phyloP scores from a whole-genome alignment of 1,140 invertebrate species.

The Lucilia cuprina region DNA sequence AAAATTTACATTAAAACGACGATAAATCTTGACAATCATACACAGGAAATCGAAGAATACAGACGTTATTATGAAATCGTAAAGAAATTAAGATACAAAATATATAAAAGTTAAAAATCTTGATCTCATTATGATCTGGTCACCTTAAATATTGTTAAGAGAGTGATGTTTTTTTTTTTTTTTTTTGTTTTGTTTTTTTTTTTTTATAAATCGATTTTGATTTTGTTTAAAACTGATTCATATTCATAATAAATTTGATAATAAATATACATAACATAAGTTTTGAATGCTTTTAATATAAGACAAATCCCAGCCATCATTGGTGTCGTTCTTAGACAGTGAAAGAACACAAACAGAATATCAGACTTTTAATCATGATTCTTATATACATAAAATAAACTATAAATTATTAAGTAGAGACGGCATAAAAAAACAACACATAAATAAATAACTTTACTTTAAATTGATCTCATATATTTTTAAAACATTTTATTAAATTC shows the following conservation, averaged over 20 bases:
- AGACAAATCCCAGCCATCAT: not conserved
- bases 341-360: not conserved
- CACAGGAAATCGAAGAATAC: no score
- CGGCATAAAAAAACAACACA: not conserved
- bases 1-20: no score
- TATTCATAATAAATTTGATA: slow-evolving; percentile 16
- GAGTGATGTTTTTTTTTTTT: not conserved
- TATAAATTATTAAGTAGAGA: not conserved
- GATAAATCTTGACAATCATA: no score
- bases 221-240: slow-evolving; percentile 2
- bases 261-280: slow-evolving; percentile 1
- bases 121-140: not conserved
- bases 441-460: not conserved
- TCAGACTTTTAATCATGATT: not conserved
- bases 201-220: slow-evolving; percentile 13
- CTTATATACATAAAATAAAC: not conserved
- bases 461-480: no score
- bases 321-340: not conserved
- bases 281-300: not conserved
- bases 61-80: no score
- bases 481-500: no score
- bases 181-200: not conserved
- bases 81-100: no score
- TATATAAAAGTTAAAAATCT: no score
- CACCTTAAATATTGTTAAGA: not conserved